Evolutionary conservation across 1,140 invertebrate genomes (phyloP).

Genomic region (Semibalanus balanoides): DNA sequence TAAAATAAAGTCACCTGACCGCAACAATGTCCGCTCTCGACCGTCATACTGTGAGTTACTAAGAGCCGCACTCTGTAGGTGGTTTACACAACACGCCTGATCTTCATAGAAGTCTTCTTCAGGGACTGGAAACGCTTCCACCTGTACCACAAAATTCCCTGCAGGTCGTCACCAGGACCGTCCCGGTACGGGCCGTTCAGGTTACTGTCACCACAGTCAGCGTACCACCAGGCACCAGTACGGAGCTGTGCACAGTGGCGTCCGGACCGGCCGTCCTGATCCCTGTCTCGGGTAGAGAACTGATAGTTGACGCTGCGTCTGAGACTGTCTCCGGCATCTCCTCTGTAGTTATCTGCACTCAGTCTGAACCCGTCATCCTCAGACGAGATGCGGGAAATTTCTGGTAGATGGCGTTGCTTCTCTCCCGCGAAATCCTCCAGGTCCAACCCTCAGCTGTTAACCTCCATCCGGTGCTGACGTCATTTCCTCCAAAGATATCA

Average conservation of each 20-base stretch:
- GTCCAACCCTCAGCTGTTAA: neutral
- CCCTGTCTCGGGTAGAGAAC: conserved; percentile 22
- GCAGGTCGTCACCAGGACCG: conserved; percentile 5
- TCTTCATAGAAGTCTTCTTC: no score
- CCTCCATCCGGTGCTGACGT: neutral
- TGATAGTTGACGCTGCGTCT: neutral
- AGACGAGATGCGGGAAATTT: neutral
- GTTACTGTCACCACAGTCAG: conserved; percentile 21
- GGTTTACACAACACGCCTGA: no score
- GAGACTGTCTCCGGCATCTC: neutral
- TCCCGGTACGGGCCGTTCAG: conserved; percentile 21
- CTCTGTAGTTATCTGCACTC: neutral
- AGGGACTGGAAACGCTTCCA: no score
- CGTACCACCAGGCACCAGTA: conserved; percentile 25
- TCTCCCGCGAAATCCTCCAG: neutral
- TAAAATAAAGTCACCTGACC: no score
- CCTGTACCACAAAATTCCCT: no score
- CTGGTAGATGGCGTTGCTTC: neutral
- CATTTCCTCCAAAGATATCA: neutral
- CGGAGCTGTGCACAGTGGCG: conserved; percentile 18
- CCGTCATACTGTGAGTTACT: no score
- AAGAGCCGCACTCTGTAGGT: no score
- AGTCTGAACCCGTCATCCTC: neutral
- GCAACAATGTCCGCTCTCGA: no score
- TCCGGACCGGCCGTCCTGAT: conserved; percentile 13